Base-by-base conservation (phyloP, 2,888 invertebrate genomes). In the Platynereis dumerilii region DNA sequence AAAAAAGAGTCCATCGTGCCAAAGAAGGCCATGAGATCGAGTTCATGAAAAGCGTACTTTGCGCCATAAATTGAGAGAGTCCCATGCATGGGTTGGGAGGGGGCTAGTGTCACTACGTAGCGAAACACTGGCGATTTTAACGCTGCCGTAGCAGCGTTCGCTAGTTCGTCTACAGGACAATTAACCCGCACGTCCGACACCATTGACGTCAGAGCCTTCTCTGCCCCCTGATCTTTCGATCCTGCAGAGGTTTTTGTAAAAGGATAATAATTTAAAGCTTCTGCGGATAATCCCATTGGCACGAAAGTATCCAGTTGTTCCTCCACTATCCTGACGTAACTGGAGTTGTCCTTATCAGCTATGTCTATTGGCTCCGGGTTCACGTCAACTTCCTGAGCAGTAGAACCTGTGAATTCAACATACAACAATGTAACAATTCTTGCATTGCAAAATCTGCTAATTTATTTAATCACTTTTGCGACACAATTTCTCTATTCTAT, bases 111-210 rank as follows among this genome's bases (percentile, higher is more conserved):
- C 7, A 48, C n/a, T 5, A 48, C 48, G 17, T 48, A 48, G 3
- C 48, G 48, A 48, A 10, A 48, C 48, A 48, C 48, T 20, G 48
- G 34, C 12, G 34, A 48, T 22, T 48, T 48, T 7, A 48, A n/a
- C 17, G 48, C 3, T n/a, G n/a, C 3, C 5, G n/a, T 20, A 22
- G 48, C 48, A 20, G 48, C 7, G 5, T n/a, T n/a, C 7, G 48
- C 48, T 7, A 48, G 3, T 12, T 48, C n/a, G 17, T 48, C 48
- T 20, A 20, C 22, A 10, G 48, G 48, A 22, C 48, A 48, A 22
- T n/a, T 48, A n/a, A 48, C 48, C 48, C 22, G n/a, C 3, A 48
- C n/a, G 22, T 48, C 48, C n/a, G 48, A 48, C 17, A 22, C 22
- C 48, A 48, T 48, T 7, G 20, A 20, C 5, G 48, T 48, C 20